A percentile compares a stretch with the other conserved stretches of the same genome.
These are phyloP conservation scores for Corythaeola cristata DNA, from an alignment of 2,113 vertebrate genomes.

Conservation along the genomic window DNA sequence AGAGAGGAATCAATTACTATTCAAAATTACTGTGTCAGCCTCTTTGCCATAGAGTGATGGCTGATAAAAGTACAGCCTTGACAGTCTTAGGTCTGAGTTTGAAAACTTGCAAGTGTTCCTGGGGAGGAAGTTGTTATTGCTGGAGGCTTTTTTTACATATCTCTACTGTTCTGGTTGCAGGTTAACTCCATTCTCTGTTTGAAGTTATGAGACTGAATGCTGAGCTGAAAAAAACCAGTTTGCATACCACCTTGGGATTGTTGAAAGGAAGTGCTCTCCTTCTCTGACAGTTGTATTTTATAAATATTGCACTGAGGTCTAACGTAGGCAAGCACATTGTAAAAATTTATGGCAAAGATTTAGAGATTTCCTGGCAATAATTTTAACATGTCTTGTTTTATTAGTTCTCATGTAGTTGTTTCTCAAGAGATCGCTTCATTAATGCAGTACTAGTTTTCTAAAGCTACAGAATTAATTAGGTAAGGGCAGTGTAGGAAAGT, in stretches of 20 bases:
- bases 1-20: background rate
- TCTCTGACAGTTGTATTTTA: background rate
- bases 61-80: background rate
- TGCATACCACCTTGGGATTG: background rate
- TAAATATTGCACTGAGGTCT: background rate
- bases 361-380: slow-evolving; percentile 37
- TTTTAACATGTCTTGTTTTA: slow-evolving; percentile 42
- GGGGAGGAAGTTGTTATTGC: background rate
- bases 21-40: background rate
- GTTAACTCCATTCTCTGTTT: background rate
- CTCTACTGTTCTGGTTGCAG: background rate
- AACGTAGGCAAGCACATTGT: background rate
- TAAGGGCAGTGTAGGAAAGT: background rate
- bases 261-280: background rate
- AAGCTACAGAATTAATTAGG: slow-evolving; percentile 13
- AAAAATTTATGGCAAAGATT: slow-evolving; percentile 41
- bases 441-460: slow-evolving; percentile 22
- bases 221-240: background rate
- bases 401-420: slow-evolving; percentile 4
- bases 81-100: background rate
- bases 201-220: background rate
- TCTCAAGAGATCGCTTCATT: slow-evolving; percentile 48
- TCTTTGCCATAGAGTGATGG: background rate
- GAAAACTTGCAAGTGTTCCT: background rate
- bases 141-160: background rate